Evolutionary conservation across 2,888 invertebrate species (phyloP).

Genomic region (Acrobeloides nanus): DNA sequence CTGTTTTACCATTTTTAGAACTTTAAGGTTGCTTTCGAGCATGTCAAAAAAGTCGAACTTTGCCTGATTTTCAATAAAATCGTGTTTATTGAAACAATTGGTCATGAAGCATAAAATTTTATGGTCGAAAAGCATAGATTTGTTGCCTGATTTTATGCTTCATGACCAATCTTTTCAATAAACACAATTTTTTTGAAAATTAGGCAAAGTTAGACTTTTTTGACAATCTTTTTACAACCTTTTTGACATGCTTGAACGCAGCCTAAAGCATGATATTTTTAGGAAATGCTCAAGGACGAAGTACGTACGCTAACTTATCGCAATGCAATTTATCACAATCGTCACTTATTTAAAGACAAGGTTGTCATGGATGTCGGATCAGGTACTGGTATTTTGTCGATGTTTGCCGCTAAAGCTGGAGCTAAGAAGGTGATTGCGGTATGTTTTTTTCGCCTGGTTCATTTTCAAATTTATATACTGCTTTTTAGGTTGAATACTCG

Average conservation of each 20-base stretch:
- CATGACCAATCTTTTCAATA: too few relatives aligned
- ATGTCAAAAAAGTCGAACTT: too few relatives aligned
- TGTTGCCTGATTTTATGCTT: too few relatives aligned
- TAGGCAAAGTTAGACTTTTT: too few relatives aligned
- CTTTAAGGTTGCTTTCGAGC: background rate
- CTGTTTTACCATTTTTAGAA: too few relatives aligned
- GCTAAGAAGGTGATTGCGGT: slow-evolving; percentile 83
- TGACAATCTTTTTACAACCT: too few relatives aligned
- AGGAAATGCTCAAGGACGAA: slow-evolving; percentile 98
- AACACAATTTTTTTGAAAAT: too few relatives aligned
- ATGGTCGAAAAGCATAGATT: too few relatives aligned
- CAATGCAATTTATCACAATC: slow-evolving; percentile 98
- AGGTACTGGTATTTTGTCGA: slow-evolving; percentile 95
- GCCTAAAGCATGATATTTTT: slow-evolving; percentile 18
- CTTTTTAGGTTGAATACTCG: slow-evolving; percentile 77
- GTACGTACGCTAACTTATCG: slow-evolving; percentile 94
- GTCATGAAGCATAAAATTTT: too few relatives aligned
- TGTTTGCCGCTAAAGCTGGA: slow-evolving; percentile 99
- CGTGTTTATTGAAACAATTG: too few relatives aligned
- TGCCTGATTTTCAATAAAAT: too few relatives aligned
- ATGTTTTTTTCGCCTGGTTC: slow-evolving; percentile 31
- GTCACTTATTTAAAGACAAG: slow-evolving; percentile 84
- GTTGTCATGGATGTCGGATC: slow-evolving; percentile 94
- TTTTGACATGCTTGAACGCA: background rate
- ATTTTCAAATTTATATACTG: background rate